Conservation (phyloP, 2,113 vertebrate species). For the Sander vitreus region DNA sequence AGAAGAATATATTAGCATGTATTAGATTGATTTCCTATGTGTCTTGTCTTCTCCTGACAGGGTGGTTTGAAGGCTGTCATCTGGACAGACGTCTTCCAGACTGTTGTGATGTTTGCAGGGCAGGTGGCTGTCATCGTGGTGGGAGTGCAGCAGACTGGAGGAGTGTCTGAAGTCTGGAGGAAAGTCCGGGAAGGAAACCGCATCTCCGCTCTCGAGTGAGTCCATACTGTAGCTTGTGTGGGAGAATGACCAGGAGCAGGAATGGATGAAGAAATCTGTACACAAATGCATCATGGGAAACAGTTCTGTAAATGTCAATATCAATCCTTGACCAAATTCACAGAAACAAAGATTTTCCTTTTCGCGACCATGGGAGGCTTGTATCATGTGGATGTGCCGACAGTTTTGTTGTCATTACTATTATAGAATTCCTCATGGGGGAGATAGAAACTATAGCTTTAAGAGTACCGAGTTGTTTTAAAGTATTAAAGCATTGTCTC, state of each 20-base stretch:
- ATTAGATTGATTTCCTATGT: background rate
- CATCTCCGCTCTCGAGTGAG: conserved; percentile 90
- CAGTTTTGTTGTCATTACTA: too few relatives aligned
- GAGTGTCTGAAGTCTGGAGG: conserved; percentile 87
- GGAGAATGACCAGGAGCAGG: background rate
- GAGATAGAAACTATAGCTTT: too few relatives aligned
- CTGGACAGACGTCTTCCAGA: conserved; percentile 93
- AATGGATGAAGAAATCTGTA: background rate
- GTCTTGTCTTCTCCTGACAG: conserved; percentile 67
- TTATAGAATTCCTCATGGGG: too few relatives aligned
- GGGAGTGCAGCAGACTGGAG: conserved; percentile 86
- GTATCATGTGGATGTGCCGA: too few relatives aligned
- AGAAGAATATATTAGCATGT: background rate
- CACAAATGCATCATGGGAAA: background rate
- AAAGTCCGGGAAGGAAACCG: conserved; percentile 82
- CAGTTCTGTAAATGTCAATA: background rate
- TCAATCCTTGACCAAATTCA: background rate
- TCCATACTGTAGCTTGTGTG: background rate
- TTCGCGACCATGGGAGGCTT: too few relatives aligned
- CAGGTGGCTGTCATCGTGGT: conserved; percentile 92
- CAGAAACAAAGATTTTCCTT: background rate
- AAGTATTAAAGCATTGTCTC: background rate
- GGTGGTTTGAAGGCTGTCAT: conserved; percentile 92
- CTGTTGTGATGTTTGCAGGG: conserved; percentile 88
- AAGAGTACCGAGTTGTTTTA: too few relatives aligned